phyloP scores from a whole-genome alignment of 2,113 vertebrate genomes.

The Myrmophylax atrothorax region DNA sequence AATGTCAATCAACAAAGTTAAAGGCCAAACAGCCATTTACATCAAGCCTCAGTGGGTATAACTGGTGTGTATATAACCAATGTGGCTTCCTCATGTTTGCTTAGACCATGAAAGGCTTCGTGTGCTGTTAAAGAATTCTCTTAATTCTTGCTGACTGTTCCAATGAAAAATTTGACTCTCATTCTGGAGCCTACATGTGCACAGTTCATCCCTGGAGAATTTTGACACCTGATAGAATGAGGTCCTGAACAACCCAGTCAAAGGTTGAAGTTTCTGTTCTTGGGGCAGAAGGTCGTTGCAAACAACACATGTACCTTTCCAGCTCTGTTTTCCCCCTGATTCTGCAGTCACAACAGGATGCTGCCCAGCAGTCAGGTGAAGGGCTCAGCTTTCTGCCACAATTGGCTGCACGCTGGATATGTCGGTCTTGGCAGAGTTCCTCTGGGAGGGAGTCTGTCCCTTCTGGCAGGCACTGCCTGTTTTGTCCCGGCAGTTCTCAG shows the following conservation, averaged over 20 bases:
- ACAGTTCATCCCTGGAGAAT: not conserved
- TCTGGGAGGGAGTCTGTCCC: not conserved
- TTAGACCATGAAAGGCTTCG: not conserved
- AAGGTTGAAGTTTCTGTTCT: rapidly evolving
- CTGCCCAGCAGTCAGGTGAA: not conserved
- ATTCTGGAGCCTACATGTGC: not conserved
- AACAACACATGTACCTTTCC: not conserved
- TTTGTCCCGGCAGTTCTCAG: not conserved
- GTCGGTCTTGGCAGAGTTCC: slow-evolving; percentile 45
- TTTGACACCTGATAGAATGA: not conserved
- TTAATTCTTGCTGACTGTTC: not conserved
- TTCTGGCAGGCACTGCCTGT: not conserved
- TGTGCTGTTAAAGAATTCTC: not conserved
- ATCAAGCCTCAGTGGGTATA: not conserved
- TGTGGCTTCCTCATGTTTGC: not conserved
- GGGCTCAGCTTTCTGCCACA: slow-evolving; percentile 45
- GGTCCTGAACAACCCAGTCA: not conserved
- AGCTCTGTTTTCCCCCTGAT: rapidly evolving
- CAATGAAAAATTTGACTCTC: not conserved
- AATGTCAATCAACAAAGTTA: not conserved
- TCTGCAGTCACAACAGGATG: rapidly evolving
- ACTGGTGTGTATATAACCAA: no score
- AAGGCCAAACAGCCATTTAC: not conserved
- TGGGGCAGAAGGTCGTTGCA: not conserved
- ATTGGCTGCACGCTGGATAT: slow-evolving; percentile 51